A percentile compares a stretch with the other conserved stretches of the same genome.
Conservation (phyloP, 1,140 invertebrate species). For the Sminthurides bifidus region DNA sequence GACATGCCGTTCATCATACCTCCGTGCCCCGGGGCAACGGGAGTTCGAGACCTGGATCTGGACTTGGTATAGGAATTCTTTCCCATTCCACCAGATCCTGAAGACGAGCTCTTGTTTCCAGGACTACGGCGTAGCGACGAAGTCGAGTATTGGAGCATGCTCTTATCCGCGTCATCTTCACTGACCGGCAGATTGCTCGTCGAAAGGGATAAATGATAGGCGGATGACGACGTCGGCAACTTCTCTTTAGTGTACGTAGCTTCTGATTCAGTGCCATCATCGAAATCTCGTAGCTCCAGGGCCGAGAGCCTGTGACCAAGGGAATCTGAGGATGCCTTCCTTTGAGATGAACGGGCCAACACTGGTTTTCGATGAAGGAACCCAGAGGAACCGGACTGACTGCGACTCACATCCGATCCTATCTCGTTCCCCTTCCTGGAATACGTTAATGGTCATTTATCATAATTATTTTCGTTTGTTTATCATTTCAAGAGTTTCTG, state of each 20-base stretch:
- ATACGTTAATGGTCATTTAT: neutral
- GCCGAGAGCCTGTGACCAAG: neutral
- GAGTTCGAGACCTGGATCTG: neutral
- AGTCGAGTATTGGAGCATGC: neutral
- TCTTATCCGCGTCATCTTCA: neutral
- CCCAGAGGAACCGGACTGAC: slow-evolving; percentile 11
- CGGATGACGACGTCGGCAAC: neutral
- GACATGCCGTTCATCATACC: neutral
- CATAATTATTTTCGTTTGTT: neutral
- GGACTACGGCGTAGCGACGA: neutral
- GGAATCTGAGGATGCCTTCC: slow-evolving; percentile 6
- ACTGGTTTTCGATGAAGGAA: slow-evolving; percentile 8
- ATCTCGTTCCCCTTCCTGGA: slow-evolving; percentile 4
- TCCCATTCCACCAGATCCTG: too few species aligned
- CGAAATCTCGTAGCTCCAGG: slow-evolving; percentile 4
- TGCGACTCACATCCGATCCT: slow-evolving; percentile 5
- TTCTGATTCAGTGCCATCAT: slow-evolving; percentile 8
- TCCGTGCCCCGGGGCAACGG: neutral
- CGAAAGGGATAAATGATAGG: slow-evolving; percentile 5
- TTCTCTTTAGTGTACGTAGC: neutral
- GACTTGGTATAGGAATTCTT: neutral
- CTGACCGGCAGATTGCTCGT: slow-evolving; percentile 1
- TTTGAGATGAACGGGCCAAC: neutral
- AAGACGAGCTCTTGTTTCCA: neutral
- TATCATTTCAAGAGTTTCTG: too few species aligned